Evolutionary conservation across 2,888 invertebrate genomes (phyloP), one percentile per base, ranked within the genome.

Genomic region (Coelinius sp.): DNA sequence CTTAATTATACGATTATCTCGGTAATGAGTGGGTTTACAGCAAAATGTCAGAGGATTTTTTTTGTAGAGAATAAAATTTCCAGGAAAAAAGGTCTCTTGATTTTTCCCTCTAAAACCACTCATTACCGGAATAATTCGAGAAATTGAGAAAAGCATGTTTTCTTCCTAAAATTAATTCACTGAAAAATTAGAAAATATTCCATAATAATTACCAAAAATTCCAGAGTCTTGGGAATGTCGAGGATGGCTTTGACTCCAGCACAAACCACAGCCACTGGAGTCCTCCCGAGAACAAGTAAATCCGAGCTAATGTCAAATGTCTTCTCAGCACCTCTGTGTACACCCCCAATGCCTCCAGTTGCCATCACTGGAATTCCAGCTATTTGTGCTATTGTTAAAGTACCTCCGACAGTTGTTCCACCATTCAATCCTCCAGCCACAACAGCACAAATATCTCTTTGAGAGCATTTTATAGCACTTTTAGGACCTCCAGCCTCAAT

Each of bases 201-300:
- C 41, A 6, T n/a, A 10, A 25, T 0, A 17, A 56, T 44, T 68
- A 96, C 97, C 89, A 99, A 89, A 86, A 94, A 98, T 87, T 99
- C 99, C 59, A 99, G 90, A 0, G 99, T 99, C 84, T 94, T 93
- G 2, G 93, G 94, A 80, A 99, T 96, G 87, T 99, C 99, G 71
- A 99, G 90, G 80, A 99, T 98, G 20, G 98, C 98, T 89, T 99
- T 99, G 69, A 98, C 93, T 0, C 99, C 99, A 82, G 98, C 96
- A 79, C 97, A 98, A 1, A 99, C 93, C 5, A 99, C 97, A 56
- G 96, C 92, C 0, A 98, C 93, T 12, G 94, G 93, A 74, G 94
- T 96, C 71, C 94, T 91, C 0, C 97, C 95, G 67, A 99, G 90
- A 88, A 99, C 98, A 6, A 92, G 92, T 65, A 99, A 90, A 89